These are phyloP conservation scores for Vannuccia rotundouncinata DNA, from an alignment of 2,888 invertebrate genomes.

Conservation along the genomic window DNA sequence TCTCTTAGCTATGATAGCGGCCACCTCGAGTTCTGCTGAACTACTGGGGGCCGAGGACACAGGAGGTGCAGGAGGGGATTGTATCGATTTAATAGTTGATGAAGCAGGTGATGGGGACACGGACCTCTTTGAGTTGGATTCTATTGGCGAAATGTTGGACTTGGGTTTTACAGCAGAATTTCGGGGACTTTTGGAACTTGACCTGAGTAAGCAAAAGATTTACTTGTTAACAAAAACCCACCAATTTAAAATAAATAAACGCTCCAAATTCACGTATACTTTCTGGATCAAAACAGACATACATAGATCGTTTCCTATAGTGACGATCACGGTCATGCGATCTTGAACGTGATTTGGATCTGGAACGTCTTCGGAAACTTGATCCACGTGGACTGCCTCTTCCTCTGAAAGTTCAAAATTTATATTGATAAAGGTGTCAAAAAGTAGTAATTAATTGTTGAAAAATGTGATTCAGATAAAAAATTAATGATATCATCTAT, in stretches of 20 bases:
- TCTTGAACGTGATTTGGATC: background rate
- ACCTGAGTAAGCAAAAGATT: background rate
- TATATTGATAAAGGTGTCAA: background rate
- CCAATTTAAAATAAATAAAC: background rate
- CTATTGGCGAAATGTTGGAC: background rate
- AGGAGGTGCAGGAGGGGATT: background rate
- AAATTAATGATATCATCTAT: no score
- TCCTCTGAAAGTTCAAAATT: background rate
- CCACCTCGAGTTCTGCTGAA: background rate
- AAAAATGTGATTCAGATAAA: background rate
- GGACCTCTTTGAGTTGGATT: background rate
- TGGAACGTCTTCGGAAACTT: background rate
- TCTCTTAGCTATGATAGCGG: background rate
- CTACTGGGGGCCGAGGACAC: background rate
- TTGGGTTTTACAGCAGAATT: background rate
- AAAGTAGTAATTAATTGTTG: background rate
- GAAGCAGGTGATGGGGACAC: background rate
- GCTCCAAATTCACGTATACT: background rate
- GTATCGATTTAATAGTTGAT: background rate
- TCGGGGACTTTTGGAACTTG: background rate
- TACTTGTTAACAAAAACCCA: background rate
- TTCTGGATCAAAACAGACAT: no score
- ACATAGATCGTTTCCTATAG: background rate
- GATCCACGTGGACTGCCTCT: background rate
- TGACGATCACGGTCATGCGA: background rate